Conservation (phyloP, 2,888 invertebrate genomes). For the Dendrolimus pini region DNA sequence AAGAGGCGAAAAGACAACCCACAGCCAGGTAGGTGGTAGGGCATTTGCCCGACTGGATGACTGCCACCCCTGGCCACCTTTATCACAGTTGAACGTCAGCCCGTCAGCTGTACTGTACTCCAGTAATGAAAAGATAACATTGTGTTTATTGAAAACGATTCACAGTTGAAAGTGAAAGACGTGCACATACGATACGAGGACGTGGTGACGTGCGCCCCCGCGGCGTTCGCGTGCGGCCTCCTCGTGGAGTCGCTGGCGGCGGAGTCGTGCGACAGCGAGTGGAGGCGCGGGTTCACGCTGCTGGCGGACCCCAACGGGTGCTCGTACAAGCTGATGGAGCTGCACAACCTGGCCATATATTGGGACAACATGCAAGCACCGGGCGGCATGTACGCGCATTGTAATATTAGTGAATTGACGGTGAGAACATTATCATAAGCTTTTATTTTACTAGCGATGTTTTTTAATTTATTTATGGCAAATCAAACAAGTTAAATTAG, state of each 20-base stretch:
- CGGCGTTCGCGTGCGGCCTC: slow-evolving; percentile 90
- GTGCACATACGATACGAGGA: slow-evolving; percentile 98
- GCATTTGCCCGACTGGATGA: no score
- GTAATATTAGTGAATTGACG: slow-evolving; percentile 82
- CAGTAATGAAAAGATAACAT: no score
- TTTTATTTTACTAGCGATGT: no score
- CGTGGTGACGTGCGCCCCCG: slow-evolving; percentile 80
- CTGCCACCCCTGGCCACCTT: no score
- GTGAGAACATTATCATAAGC: slow-evolving; percentile 47
- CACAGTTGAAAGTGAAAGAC: slow-evolving; percentile 91
- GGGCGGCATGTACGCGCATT: slow-evolving; percentile 79
- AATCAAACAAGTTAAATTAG: no score
- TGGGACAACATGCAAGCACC: slow-evolving; percentile 85
- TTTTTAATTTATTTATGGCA: no score
- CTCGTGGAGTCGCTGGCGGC: slow-evolving; percentile 91
- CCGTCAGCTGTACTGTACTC: no score
- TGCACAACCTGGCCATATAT: slow-evolving; percentile 92
- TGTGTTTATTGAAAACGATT: no score
- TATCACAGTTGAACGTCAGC: no score
- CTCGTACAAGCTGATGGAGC: slow-evolving; percentile 93
- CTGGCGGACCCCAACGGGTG: slow-evolving; percentile 76
- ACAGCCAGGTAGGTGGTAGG: no score
- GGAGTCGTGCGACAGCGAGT: slow-evolving; percentile 94
- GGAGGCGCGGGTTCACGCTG: slow-evolving; percentile 85
- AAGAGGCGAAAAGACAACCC: no score